Base-by-base conservation (phyloP, 2,797 vertebrate genomes). In the Cirrhinus molitorella region DNA sequence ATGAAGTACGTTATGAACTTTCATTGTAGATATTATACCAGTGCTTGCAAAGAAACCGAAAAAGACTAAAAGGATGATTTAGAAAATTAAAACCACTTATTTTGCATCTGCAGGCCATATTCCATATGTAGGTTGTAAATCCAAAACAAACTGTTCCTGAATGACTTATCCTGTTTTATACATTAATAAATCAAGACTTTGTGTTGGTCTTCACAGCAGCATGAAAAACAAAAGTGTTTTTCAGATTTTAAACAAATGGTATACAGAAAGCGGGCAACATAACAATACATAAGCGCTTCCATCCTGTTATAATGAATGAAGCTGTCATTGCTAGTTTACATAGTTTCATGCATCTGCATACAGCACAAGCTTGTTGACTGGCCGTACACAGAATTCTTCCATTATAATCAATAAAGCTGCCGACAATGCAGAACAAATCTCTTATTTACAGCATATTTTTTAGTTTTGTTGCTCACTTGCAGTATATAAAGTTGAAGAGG, bases 1-100 rank as follows among this genome's bases (percentile, higher is more conserved):
- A 99, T 99, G 98, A 99, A 99, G 98, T 99, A 94, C 21, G 49
- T 55, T 25, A 17, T 31, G 12, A 59, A 11, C 12, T 55, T 57
- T 23, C 7, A 53, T 55, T 40, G 8, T 40, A 40, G 34, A 19
- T 59, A 23, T 23, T 31, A 57, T 57, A 57, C 40, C 2, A 4
- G n/a, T 40, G 51, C 51, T 57, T 40, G 14, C n/a, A 34, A 57
- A 75, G 3, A 75, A 53, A 16, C 6, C 9, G 4, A 75, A 75
- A 21, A n/a, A 75, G 8, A 23, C 13, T 10, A 4, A 40, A 25
- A 57, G 13, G n/a, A 40, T n/a, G 13, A 75, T 34, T 57, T 37
- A 19, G 10, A 3, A 40, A 74, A 51, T 49, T 11, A 1, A n/a
- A 13, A 49, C 11, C 10, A 12, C 2, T 31, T 1, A 73, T 23